Conservation (phyloP, 2,797 vertebrate genomes). For the Enoplosus armatus region DNA sequence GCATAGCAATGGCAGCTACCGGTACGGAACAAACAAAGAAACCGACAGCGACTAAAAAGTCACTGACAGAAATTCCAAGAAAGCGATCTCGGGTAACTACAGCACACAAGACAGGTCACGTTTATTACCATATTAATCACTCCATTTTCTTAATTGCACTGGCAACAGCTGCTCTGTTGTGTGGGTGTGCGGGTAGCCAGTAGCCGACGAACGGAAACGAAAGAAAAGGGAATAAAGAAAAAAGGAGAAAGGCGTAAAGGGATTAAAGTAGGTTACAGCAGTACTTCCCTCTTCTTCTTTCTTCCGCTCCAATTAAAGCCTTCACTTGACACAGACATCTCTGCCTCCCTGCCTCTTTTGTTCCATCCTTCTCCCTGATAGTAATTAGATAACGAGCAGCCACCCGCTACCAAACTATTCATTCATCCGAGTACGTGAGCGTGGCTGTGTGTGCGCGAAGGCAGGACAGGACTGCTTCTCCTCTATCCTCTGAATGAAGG, state of each 20-base stretch:
- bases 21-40: no score
- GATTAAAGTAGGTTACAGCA: conserved; percentile 29
- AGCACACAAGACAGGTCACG: background rate
- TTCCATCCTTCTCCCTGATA: conserved; percentile 21
- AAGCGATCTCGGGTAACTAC: background rate
- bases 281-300: conserved; percentile 20
- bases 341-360: conserved; percentile 9
- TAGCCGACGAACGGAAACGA: conserved; percentile 4
- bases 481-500: background rate
- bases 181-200: background rate
- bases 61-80: background rate
- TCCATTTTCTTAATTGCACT: background rate
- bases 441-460: background rate
- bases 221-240: background rate
- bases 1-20: background rate
- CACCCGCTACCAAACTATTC: conserved; percentile 2
- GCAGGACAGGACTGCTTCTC: background rate
- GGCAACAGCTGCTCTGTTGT: background rate
- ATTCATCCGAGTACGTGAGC: background rate
- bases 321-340: conserved; percentile 39
- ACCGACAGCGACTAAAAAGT: background rate
- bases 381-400: conserved; percentile 33
- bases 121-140: background rate
- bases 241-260: background rate
- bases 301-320: conserved; percentile 43